Conservation (phyloP, 2,113 vertebrate genomes). For the Uria lomvia region DNA sequence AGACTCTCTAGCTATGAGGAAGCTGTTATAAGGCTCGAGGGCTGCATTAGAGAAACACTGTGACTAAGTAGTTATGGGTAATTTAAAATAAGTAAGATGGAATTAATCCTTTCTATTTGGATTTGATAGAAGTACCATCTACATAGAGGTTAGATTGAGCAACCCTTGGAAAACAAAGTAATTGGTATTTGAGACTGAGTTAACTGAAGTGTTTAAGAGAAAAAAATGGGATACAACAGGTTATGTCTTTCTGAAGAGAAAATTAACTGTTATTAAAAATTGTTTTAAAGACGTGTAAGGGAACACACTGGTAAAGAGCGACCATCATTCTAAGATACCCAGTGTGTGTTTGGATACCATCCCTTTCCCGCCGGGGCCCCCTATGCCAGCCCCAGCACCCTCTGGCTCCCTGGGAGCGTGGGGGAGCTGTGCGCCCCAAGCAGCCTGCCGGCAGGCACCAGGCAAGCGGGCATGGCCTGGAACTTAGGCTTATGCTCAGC, state of each 20-base stretch:
- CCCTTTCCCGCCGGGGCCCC: no score
- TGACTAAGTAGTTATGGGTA: not conserved
- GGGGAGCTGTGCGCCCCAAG: accelerated
- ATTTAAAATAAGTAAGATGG: not conserved
- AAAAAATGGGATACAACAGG: not conserved
- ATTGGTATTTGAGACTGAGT: not conserved
- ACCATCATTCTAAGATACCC: not conserved
- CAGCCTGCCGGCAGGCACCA: no score
- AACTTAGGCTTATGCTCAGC: not conserved
- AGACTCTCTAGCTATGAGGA: not conserved
- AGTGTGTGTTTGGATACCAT: not conserved
- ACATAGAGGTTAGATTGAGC: not conserved
- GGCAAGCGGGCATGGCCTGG: accelerated
- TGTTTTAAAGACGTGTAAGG: not conserved
- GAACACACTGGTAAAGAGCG: not conserved
- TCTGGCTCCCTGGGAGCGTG: accelerated
- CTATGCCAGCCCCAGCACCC: not conserved
- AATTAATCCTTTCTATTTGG: not conserved
- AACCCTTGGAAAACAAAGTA: not conserved
- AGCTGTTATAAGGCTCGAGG: not conserved
- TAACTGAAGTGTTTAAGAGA: not conserved
- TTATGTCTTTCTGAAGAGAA: not conserved
- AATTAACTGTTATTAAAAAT: not conserved
- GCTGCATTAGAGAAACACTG: not conserved
- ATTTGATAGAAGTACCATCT: not conserved